phyloP scores from a whole-genome alignment of 2,797 vertebrate species.

The Myotis vivesi region DNA sequence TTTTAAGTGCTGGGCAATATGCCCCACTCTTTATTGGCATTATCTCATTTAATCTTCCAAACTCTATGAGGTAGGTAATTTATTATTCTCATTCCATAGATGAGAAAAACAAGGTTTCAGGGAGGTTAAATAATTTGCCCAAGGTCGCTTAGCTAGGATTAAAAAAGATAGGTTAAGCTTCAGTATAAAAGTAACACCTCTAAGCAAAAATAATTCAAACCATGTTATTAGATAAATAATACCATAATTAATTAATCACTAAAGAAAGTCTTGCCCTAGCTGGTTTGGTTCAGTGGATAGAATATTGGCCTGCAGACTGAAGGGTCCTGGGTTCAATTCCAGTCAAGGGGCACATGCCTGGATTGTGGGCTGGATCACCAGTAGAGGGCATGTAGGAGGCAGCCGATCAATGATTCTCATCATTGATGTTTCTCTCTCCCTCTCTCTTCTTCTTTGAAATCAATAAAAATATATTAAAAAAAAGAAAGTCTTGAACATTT shows the following conservation, averaged over 20 bases:
- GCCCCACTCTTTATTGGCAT: neutral
- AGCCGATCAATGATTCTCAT: too few relatives aligned
- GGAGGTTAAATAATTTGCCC: neutral
- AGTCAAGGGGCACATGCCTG: too few relatives aligned
- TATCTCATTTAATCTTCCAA: conserved; percentile 23
- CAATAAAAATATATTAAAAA: too few relatives aligned
- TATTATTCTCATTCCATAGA: conserved; percentile 24
- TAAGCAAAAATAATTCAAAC: conserved; percentile 44
- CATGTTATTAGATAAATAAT: conserved; percentile 22
- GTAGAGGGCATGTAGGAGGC: too few relatives aligned
- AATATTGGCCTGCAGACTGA: too few relatives aligned
- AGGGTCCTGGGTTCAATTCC: too few relatives aligned
- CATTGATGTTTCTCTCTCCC: too few relatives aligned
- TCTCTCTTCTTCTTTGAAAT: too few relatives aligned
- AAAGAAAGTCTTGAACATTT: neutral
- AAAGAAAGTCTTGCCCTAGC: neutral
- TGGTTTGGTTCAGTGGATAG: too few relatives aligned
- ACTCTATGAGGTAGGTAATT: neutral
- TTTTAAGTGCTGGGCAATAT: conserved; percentile 1
- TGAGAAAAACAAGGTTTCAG: neutral
- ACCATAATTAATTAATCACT: neutral
- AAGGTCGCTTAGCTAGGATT: conserved; percentile 1
- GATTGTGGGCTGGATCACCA: too few relatives aligned
- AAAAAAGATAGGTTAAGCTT: neutral
- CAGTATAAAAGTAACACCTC: neutral